phyloP scores from a whole-genome alignment of 2,113 vertebrate genomes.

The Dasypus novemcinctus region DNA sequence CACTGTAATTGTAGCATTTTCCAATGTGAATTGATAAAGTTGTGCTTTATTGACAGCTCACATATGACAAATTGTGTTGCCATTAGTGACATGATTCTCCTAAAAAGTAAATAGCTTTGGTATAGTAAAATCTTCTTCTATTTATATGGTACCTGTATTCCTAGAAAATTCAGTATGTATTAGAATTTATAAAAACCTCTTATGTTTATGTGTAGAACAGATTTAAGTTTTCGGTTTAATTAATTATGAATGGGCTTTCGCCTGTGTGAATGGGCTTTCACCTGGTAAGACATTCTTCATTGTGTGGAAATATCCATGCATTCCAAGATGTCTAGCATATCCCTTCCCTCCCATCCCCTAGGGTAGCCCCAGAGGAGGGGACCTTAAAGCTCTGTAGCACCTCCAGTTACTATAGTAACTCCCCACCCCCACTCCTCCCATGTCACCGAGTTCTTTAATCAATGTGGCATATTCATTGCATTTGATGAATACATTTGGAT shows the following conservation, averaged over 20 bases:
- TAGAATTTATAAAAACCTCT: background rate
- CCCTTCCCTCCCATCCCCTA: background rate
- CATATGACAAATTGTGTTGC: background rate
- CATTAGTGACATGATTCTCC: background rate
- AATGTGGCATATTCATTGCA: too few species aligned
- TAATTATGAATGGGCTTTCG: background rate
- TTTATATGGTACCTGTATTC: background rate
- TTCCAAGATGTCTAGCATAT: background rate
- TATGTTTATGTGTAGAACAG: background rate
- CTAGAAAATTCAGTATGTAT: conserved; percentile 15
- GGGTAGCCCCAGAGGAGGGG: background rate
- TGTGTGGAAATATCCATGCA: background rate
- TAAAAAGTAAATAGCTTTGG: background rate
- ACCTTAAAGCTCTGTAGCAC: background rate
- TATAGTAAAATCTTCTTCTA: background rate
- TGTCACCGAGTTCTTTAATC: too few species aligned
- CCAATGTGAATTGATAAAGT: background rate
- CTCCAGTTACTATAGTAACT: background rate
- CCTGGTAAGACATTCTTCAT: background rate
- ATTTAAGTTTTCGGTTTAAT: background rate
- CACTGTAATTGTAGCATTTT: background rate
- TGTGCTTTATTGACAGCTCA: background rate
- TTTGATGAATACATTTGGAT: too few species aligned
- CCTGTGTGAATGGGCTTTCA: background rate
- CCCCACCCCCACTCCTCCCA: too few species aligned